Evolutionary conservation across 2,797 vertebrate species (phyloP).

Genomic region (Acanthopagrus latus): DNA sequence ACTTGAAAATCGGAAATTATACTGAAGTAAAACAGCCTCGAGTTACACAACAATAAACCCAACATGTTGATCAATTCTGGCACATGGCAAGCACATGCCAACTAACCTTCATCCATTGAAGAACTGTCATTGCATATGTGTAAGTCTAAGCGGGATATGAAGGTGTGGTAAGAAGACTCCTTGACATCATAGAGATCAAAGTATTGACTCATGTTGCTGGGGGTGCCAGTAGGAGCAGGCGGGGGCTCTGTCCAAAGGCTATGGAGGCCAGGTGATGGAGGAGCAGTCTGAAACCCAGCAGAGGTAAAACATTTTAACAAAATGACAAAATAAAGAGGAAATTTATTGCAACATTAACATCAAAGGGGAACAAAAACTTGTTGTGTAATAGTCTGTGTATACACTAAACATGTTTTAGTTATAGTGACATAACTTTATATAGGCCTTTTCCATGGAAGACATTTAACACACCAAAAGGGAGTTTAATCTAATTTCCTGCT

Average conservation of each 20-base stretch:
- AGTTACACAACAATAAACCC: not conserved
- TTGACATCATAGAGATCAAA: constrained; percentile 96
- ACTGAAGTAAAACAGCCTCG: not conserved
- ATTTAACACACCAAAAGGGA: too few relatives aligned
- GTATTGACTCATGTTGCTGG: constrained; percentile 90
- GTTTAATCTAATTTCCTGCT: too few relatives aligned
- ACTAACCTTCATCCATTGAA: constrained; percentile 88
- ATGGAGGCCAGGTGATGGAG: constrained; percentile 89
- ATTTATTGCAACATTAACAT: not conserved
- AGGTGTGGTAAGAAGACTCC: constrained; percentile 97
- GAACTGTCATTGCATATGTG: constrained; percentile 97
- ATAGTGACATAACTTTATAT: not conserved
- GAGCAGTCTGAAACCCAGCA: constrained; percentile 85
- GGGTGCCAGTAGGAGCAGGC: constrained; percentile 76
- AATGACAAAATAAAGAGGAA: not conserved
- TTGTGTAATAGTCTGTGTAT: not conserved
- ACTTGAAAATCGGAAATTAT: not conserved
- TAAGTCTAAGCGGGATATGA: constrained; percentile 96
- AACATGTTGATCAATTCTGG: too few relatives aligned
- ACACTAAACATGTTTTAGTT: not conserved
- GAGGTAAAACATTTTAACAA: constrained; percentile 1
- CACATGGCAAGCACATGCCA: not conserved
- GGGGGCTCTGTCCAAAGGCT: constrained; percentile 90
- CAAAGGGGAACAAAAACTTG: not conserved
- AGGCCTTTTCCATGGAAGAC: too few relatives aligned